phyloP scores from a whole-genome alignment of 2,888 invertebrate genomes.

The Amiota communis region DNA sequence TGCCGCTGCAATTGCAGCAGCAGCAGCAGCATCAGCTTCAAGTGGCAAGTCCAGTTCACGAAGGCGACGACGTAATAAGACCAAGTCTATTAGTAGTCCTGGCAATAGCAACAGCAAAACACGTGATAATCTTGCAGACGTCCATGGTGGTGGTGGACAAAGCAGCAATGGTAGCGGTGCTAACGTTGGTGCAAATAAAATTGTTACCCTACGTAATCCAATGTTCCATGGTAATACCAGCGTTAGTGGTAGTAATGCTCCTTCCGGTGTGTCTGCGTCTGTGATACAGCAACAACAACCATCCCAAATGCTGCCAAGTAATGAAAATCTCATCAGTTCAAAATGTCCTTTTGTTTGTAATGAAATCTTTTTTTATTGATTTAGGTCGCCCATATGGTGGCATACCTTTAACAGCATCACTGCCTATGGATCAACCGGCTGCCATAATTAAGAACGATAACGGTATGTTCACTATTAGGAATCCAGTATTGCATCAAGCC shows the following conservation, averaged over 20 bases:
- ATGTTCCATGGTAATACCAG: slow-evolving; percentile 76
- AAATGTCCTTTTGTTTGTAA: neutral
- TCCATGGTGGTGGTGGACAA: slow-evolving; percentile 44
- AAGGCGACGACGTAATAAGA: slow-evolving; percentile 68
- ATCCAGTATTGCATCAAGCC: slow-evolving; percentile 76
- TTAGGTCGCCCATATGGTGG: slow-evolving; percentile 55
- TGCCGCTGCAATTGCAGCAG: slow-evolving; percentile 48
- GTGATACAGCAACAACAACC: slow-evolving; percentile 45
- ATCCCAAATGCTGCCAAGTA: slow-evolving; percentile 59
- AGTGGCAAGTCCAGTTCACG: slow-evolving; percentile 63
- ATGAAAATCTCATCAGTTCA: neutral
- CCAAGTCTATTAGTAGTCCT: slow-evolving; percentile 55
- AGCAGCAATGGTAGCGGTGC: slow-evolving; percentile 45
- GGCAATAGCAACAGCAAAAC: slow-evolving; percentile 32
- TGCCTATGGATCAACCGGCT: slow-evolving; percentile 76
- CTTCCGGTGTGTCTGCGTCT: slow-evolving; percentile 39
- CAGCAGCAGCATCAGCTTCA: slow-evolving; percentile 53
- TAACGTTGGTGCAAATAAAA: slow-evolving; percentile 73
- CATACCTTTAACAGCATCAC: slow-evolving; percentile 57
- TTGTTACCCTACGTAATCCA: slow-evolving; percentile 86
- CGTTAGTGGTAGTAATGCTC: slow-evolving; percentile 42
- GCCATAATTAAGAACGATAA: slow-evolving; percentile 82
- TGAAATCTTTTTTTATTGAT: neutral
- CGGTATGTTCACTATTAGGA: slow-evolving; percentile 89
- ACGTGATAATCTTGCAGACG: slow-evolving; percentile 36